Evolutionary conservation across 1,140 invertebrate genomes (phyloP).

Genomic region (Papilio glaucus): DNA sequence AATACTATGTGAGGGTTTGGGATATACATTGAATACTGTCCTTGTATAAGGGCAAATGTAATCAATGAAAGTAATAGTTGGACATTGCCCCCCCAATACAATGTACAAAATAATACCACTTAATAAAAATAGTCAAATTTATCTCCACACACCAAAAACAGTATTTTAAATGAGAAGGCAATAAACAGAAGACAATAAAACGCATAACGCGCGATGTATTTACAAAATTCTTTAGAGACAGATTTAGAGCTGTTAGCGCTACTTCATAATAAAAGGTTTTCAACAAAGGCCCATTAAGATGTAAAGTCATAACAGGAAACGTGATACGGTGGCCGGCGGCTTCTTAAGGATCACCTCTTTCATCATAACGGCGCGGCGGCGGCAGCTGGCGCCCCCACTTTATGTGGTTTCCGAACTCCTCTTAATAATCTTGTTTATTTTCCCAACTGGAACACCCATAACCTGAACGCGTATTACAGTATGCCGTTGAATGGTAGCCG

Average conservation of each 20-base stretch:
- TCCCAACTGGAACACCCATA: slow-evolving; percentile 71
- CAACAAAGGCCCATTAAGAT: slow-evolving; percentile 77
- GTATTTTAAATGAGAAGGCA: no score
- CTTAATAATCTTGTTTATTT: slow-evolving; percentile 81
- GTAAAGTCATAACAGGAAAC: slow-evolving; percentile 81
- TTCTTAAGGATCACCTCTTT: slow-evolving; percentile 70
- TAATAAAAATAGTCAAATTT: no score
- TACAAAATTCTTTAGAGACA: slow-evolving; percentile 52
- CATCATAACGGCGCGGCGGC: slow-evolving; percentile 76
- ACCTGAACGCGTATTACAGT: slow-evolving; percentile 61
- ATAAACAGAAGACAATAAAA: no score
- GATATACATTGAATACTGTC: no score
- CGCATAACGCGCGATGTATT: slow-evolving; percentile 42
- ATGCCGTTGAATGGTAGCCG: slow-evolving; percentile 48
- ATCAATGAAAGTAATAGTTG: no score
- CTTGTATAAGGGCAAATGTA: no score
- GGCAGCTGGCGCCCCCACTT: slow-evolving; percentile 75
- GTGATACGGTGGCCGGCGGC: slow-evolving; percentile 73
- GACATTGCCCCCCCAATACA: no score
- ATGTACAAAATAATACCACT: no score
- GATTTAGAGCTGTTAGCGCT: slow-evolving; percentile 66
- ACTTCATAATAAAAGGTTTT: slow-evolving; percentile 70
- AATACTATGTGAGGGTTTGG: no score
- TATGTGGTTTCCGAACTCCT: slow-evolving; percentile 78
- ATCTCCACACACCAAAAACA: no score